Evolutionary conservation across 2,113 vertebrate genomes (phyloP), one percentile per base, ranked within the genome.

Genomic region (Atractosteus spatula): DNA sequence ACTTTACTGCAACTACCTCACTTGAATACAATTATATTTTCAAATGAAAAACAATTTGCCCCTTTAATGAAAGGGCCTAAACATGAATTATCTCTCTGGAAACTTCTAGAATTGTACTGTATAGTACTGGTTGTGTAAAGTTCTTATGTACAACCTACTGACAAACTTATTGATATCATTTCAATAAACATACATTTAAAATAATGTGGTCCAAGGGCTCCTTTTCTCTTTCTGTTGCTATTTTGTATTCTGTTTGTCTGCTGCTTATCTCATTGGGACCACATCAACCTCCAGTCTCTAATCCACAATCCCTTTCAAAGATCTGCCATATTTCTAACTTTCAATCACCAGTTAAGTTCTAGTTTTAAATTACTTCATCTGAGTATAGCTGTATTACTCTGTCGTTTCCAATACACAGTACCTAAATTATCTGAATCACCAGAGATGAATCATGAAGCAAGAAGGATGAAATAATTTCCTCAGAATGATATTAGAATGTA

Each of bases 381-480:
- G 78, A 87, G 82, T 88, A 83, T 83, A 85, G 75, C 79, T 84
- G 83, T 84, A 82, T 87, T 83, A 82, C 76, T 84, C 75, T 86
- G 84, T 90, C 87, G 75, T 73, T 55, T 85, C 78, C 86, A 84
- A 87, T 91, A 84, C 84, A 69, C 78, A 86, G 84, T 82, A 76
- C 79, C 72, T 74, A 83, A 84, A 85, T 74, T 76, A 77, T 55
- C 80, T 75, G 76, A 80, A 82, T 87, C 83, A 80, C 69, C 81
- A 76, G 67, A 64, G 69, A 81, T 74, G 69, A 78, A 80, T 80
- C 68, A 73, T 83, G 82, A 82, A 84, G 85, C 85, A 83, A 82
- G 80, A 80, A 72, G 77, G 78, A 80, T 82, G 84, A 80, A 80
- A 88, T 81, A 82, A 85, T 83, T 78, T 79, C 77, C 78, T 80